phyloP scores from a whole-genome alignment of 2,797 vertebrate species.

The Tapirus indicus region DNA sequence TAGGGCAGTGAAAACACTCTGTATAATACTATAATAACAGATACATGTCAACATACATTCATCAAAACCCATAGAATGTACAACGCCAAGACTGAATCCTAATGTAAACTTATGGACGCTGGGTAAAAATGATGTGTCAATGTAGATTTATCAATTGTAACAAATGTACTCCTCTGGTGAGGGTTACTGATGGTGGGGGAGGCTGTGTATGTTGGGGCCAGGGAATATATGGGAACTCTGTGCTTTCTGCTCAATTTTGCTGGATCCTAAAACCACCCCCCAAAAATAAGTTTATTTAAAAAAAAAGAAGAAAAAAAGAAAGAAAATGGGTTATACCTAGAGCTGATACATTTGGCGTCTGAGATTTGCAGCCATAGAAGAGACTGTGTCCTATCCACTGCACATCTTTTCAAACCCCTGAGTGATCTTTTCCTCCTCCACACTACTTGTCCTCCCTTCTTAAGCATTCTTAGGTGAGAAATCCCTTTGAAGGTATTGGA shows the following conservation, averaged over 20 bases:
- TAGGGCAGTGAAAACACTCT: neutral
- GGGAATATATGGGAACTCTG: neutral
- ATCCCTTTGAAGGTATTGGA: neutral
- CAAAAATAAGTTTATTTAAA: neutral
- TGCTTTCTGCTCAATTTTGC: neutral
- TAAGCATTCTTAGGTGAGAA: neutral
- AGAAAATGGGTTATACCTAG: neutral
- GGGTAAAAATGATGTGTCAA: neutral
- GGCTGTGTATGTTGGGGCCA: neutral
- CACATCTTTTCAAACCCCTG: neutral
- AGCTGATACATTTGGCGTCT: neutral
- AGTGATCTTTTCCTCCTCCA: neutral
- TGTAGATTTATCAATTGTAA: neutral
- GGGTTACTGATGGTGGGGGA: neutral
- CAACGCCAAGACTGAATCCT: neutral
- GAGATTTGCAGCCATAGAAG: neutral
- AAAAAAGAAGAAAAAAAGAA: neutral
- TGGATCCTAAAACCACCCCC: neutral
- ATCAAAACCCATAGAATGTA: neutral
- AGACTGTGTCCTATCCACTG: neutral
- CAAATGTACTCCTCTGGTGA: neutral
- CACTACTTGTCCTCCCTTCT: too few species aligned
- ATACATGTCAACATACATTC: neutral
- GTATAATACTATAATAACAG: neutral
- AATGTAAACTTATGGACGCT: too few species aligned